A percentile compares a stretch with the other conserved stretches of the same genome.
These are phyloP conservation scores for Semnornis frantzii DNA, from an alignment of 2,113 vertebrate species.

Conservation along the genomic window DNA sequence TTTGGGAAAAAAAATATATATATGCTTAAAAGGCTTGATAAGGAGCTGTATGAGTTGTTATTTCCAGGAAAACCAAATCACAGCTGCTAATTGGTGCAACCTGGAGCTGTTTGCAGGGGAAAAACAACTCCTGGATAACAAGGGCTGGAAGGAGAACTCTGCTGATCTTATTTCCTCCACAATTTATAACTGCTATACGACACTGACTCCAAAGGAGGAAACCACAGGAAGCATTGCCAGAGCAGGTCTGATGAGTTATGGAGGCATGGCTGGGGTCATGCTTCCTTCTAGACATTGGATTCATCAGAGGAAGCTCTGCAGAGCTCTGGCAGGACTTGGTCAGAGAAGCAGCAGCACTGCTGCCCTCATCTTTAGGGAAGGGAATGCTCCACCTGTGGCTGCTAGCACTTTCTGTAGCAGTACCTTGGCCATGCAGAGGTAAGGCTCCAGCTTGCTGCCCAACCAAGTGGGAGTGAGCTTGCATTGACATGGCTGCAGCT, in stretches of 20 bases:
- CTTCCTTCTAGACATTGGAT: background rate
- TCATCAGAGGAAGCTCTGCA: background rate
- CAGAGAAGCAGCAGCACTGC: background rate
- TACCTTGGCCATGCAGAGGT: background rate
- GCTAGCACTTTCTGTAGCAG: background rate
- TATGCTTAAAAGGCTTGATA: background rate
- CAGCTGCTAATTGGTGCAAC: background rate
- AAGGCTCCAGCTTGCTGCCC: background rate
- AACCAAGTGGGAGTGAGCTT: background rate
- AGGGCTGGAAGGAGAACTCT: background rate
- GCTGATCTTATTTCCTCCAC: background rate
- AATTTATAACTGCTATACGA: background rate
- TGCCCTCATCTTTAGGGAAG: background rate
- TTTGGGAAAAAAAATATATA: background rate
- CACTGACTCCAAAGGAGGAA: background rate
- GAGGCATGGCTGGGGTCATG: background rate
- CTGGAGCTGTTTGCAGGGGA: background rate
- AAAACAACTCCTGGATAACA: background rate
- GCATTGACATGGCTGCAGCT: background rate
- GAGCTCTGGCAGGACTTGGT: background rate
- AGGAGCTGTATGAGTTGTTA: background rate
- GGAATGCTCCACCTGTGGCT: background rate
- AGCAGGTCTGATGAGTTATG: background rate
- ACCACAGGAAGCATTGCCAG: too few species aligned
- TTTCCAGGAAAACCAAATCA: slow-evolving; percentile 4